Conservation (phyloP, 2,797 vertebrate species). For the Pteronotus mesoamericanus region DNA sequence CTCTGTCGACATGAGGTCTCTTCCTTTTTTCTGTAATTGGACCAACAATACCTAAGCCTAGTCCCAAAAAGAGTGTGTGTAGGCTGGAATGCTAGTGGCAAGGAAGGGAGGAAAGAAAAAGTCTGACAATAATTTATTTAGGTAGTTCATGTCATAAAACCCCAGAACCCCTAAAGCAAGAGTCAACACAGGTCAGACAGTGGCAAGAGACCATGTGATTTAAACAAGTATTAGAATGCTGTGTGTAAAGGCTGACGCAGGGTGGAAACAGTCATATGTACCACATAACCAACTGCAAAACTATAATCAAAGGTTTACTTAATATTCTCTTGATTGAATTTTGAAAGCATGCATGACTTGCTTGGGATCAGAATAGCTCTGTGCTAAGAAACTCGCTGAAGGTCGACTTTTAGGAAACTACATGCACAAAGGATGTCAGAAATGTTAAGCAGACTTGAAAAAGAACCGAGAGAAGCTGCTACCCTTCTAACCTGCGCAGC, state of each 20-base stretch:
- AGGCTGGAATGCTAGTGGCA: not conserved
- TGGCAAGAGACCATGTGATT: not conserved
- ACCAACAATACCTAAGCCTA: not conserved
- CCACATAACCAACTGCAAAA: not conserved
- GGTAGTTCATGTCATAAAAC: not conserved
- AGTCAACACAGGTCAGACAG: not conserved
- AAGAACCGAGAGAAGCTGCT: slow-evolving; percentile 67
- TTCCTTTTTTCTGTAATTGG: not conserved
- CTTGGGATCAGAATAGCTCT: slow-evolving; percentile 20
- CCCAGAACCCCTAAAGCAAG: not conserved
- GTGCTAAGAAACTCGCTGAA: not conserved
- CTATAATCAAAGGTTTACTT: not conserved
- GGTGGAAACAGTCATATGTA: not conserved
- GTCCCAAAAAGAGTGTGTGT: not conserved
- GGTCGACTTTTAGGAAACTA: slow-evolving; percentile 55
- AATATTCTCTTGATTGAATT: not conserved
- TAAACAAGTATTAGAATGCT: not conserved
- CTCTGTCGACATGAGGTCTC: not conserved
- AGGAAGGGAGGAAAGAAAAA: not conserved
- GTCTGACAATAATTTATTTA: not conserved
- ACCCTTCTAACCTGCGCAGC: slow-evolving; percentile 92
- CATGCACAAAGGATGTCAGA: slow-evolving; percentile 76
- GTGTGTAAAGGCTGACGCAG: not conserved
- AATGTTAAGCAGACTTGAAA: slow-evolving; percentile 31
- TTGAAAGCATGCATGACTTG: slow-evolving; percentile 66